Base-by-base conservation (phyloP, 1,140 invertebrate genomes). In the Drosophila virilis region DNA sequence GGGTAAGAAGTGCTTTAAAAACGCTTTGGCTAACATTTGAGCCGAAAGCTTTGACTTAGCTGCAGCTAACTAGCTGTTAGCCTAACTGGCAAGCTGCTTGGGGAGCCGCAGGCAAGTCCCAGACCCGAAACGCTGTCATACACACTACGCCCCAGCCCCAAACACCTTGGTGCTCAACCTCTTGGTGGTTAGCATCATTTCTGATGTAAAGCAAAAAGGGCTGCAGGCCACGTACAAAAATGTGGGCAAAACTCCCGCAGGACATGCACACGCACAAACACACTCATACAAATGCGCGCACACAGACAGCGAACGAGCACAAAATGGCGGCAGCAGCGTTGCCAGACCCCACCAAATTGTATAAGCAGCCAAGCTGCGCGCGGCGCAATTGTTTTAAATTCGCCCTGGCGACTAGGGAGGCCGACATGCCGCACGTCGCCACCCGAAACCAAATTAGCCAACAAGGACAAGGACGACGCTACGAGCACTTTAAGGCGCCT, bases 311-410 rank as follows among this genome's bases (percentile, higher is more conserved):
- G 45, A 22, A 8, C 15, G 7, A 35, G 32, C 32, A 12, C 55
- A 71, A 71, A 71, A 64, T 71, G 68, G 68, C 50, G 37, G 35
- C 42, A 9, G 33, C 58, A 48, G 62, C 62, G 40, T 65, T 65
- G 62, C 62, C 62, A 69, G 57, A 52, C 40, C 12, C 43, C 57
- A 46, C 35, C 7, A 55, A 52, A 32, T 50, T 67, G 22, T 54
- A 28, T 15, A 37, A 48, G 38, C 28, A 40, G 40, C 10, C 48
- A 52, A 42, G 33, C 32, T 42, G 32, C 51, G 62, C 52, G 33
- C 58, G 4, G 12, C 67, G 38, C 48, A 70, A 55, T 62, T 70
- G 67, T 66, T 66, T 66, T 59, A 48, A 58, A 58, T 67, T 57
- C 50, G 54, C 40, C 32, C 40, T 3, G 45, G 15, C 37, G 60